Conservation (phyloP, 2,113 vertebrate genomes). For the Lepidothrix coronata region DNA sequence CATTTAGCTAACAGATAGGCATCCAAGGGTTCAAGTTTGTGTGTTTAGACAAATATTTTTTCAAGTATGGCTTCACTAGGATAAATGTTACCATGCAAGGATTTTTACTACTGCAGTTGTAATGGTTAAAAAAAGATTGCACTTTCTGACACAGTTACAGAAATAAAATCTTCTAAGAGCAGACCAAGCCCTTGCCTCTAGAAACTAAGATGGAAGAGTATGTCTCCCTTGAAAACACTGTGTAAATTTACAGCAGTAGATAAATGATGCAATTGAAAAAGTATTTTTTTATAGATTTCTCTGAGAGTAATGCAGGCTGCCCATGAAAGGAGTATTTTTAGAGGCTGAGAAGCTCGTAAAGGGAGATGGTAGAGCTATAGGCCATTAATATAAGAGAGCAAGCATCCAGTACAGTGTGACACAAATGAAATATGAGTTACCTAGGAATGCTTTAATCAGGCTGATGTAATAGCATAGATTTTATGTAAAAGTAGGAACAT, state of each 20-base stretch:
- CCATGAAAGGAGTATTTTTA: background rate
- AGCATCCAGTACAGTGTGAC: background rate
- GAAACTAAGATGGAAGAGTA: background rate
- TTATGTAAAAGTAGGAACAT: background rate
- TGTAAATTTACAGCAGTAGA: constrained; percentile 29
- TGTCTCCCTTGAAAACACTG: background rate
- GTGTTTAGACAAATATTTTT: background rate
- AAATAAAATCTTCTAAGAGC: background rate
- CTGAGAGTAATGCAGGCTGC: background rate
- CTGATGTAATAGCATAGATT: background rate
- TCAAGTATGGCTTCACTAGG: background rate
- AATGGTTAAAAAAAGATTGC: background rate
- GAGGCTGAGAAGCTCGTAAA: constrained; percentile 5
- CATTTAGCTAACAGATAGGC: background rate
- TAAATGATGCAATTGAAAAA: constrained; percentile 42
- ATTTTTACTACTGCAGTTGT: background rate
- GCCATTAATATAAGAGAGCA: background rate
- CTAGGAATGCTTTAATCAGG: background rate
- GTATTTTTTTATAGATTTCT: background rate
- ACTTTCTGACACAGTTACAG: background rate
- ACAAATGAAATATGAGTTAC: background rate
- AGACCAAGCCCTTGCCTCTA: background rate
- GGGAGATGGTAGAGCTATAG: background rate
- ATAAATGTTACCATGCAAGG: background rate
- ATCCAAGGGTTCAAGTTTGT: background rate